A percentile compares a stretch with the other conserved stretches of the same genome.
phyloP scores from a whole-genome alignment of 1,140 invertebrate species.

The Carcinoscorpius rotundicauda region DNA sequence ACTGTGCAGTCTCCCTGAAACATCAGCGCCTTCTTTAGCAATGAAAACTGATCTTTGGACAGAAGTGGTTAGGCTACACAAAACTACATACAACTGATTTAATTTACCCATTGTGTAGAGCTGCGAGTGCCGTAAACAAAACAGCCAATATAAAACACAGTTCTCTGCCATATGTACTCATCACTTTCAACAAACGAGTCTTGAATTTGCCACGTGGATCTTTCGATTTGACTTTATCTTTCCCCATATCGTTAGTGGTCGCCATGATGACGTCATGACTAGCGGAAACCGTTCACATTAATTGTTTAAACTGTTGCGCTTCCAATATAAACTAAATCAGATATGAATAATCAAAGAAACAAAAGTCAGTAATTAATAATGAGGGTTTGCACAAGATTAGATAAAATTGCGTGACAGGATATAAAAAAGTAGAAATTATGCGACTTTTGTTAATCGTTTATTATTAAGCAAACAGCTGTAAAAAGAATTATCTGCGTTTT shows the following conservation, averaged over 20 bases:
- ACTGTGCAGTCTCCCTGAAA: not conserved
- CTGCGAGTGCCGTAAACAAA: slow-evolving; percentile 33
- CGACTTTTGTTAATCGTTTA: too few species aligned
- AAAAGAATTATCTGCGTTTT: too few species aligned
- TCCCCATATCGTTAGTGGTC: slow-evolving; percentile 7
- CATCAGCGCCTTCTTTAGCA: not conserved
- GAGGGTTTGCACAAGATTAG: too few species aligned
- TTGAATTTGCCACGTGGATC: slow-evolving; percentile 17
- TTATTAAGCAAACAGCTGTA: too few species aligned
- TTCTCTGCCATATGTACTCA: slow-evolving; percentile 20
- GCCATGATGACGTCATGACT: slow-evolving; percentile 20
- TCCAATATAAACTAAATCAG: too few species aligned
- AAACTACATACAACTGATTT: not conserved
- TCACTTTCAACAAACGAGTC: slow-evolving; percentile 11
- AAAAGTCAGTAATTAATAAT: too few species aligned
- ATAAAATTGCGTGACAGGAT: too few species aligned
- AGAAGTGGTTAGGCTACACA: not conserved
- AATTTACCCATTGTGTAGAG: slow-evolving; percentile 39
- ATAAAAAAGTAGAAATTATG: too few species aligned
- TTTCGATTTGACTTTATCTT: slow-evolving; percentile 16
- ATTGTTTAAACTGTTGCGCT: too few species aligned
- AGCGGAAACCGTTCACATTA: too few species aligned
- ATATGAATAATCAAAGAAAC: too few species aligned
- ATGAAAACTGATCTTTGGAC: not conserved
- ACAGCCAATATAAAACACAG: slow-evolving; percentile 17